Percentiles rank a stretch among this genome's conserved stretches.
phyloP scores from a whole-genome alignment of 1,140 invertebrate genomes.

The Bombus ignitus region DNA sequence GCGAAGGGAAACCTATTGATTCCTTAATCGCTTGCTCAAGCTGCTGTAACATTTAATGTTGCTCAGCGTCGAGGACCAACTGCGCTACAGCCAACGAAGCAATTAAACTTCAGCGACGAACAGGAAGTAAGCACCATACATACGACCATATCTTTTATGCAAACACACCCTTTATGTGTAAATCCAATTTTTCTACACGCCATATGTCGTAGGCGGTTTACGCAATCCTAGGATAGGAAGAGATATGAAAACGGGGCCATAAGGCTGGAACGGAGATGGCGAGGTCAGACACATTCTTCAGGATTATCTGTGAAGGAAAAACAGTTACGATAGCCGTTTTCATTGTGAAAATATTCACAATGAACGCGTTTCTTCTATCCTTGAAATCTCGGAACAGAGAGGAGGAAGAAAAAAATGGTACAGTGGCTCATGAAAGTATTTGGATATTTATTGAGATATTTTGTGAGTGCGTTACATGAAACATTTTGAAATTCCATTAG shows the following conservation, averaged over 20 bases:
- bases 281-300: not conserved
- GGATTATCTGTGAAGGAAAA: not conserved
- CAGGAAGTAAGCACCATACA: not conserved
- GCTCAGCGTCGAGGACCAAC: not conserved
- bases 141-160: not conserved
- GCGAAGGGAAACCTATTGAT: conserved; percentile 8
- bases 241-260: not conserved
- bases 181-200: not conserved
- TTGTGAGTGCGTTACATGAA: no score
- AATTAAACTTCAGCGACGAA: conserved; percentile 33
- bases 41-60: no score
- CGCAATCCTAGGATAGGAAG: not conserved
- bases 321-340: not conserved
- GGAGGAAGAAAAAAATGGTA: not conserved
- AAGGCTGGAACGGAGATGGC: not conserved
- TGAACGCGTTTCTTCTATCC: not conserved
- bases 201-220: not conserved
- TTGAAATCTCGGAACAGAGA: not conserved
- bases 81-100: not conserved
- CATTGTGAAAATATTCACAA: no score
- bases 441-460: not conserved
- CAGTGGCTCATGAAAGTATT: not conserved
- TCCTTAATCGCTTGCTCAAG: conserved; percentile 18
- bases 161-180: conserved; percentile 37
- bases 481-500: no score